A percentile compares a stretch with the other conserved stretches of the same genome.
phyloP scores from a whole-genome alignment of 2,113 vertebrate genomes.

The Sturnira hondurensis region DNA sequence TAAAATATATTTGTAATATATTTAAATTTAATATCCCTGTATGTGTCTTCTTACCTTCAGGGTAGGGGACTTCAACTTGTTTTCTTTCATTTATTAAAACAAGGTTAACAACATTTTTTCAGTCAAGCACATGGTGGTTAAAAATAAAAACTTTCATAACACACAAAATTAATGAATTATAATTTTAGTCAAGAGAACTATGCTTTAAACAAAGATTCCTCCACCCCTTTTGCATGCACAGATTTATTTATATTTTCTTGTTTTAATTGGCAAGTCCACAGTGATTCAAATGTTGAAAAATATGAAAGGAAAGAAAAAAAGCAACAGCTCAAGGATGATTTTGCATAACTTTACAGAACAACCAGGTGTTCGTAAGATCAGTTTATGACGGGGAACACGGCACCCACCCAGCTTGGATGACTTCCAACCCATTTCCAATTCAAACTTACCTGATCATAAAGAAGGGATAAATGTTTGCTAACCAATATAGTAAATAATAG shows the following conservation, averaged over 20 bases:
- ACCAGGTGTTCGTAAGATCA: conserved; percentile 68
- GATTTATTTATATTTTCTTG: conserved; percentile 68
- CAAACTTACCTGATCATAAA: conserved; percentile 78
- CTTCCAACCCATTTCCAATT: conserved; percentile 73
- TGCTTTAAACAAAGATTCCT: conserved; percentile 44
- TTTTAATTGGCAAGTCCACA: conserved; percentile 64
- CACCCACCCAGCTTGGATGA: conserved; percentile 64
- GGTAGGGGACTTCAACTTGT: neutral
- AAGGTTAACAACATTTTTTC: neutral
- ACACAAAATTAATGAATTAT: conserved; percentile 31
- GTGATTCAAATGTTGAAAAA: conserved; percentile 63
- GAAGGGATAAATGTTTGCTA: conserved; percentile 77
- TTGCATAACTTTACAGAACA: conserved; percentile 69
- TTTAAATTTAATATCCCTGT: neutral
- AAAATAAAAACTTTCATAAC: neutral
- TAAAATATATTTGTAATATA: neutral
- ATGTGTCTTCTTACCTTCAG: neutral
- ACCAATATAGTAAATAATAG: conserved; percentile 74
- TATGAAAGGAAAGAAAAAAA: neutral
- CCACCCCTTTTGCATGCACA: conserved; percentile 44
- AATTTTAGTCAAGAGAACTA: conserved; percentile 23
- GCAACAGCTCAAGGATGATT: conserved; percentile 53
- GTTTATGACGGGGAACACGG: conserved; percentile 57
- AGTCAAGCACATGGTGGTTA: neutral
- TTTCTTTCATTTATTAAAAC: neutral